phyloP scores from a whole-genome alignment of 1,140 invertebrate genomes.

The Scylla paramamosain region DNA sequence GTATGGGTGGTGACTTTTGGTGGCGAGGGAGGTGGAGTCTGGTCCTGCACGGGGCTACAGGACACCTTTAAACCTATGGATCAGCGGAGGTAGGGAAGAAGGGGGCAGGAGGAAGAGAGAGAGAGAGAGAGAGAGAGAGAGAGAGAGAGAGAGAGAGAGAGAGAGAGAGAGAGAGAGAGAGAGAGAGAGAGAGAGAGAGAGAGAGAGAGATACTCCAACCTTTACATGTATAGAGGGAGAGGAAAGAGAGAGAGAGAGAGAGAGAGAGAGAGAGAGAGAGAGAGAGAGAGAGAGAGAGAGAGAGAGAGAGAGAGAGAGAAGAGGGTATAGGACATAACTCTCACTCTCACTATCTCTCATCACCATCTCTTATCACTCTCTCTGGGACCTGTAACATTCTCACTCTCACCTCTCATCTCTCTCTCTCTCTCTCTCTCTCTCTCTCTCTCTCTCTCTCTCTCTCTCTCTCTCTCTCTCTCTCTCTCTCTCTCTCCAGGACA shows the following conservation, averaged over 20 bases:
- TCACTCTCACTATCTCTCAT: neutral
- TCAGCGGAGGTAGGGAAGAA: too few species aligned
- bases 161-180: too few species aligned
- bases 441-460: slow-evolving; percentile 29
- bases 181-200: neutral
- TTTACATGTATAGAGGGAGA: neutral
- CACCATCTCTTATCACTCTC: neutral
- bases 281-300: too few species aligned
- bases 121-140: too few species aligned
- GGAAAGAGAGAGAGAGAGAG: neutral
- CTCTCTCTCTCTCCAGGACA: slow-evolving; percentile 1
- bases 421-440: slow-evolving; percentile 29
- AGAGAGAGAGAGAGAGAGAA: neutral
- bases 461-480: neutral
- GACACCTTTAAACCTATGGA: too few species aligned
- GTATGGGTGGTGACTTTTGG: too few species aligned
- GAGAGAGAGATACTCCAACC: too few species aligned
- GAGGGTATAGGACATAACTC: neutral
- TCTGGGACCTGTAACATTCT: too few species aligned
- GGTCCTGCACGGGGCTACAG: too few species aligned
- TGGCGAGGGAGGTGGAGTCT: too few species aligned
- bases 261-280: too few species aligned
- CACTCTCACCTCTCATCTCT: neutral
- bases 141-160: neutral
- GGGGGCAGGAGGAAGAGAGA: too few species aligned